Percentiles rank a stretch among this genome's conserved stretches.
Conservation (phyloP, 2,113 vertebrate species). For the Columba janthina region DNA sequence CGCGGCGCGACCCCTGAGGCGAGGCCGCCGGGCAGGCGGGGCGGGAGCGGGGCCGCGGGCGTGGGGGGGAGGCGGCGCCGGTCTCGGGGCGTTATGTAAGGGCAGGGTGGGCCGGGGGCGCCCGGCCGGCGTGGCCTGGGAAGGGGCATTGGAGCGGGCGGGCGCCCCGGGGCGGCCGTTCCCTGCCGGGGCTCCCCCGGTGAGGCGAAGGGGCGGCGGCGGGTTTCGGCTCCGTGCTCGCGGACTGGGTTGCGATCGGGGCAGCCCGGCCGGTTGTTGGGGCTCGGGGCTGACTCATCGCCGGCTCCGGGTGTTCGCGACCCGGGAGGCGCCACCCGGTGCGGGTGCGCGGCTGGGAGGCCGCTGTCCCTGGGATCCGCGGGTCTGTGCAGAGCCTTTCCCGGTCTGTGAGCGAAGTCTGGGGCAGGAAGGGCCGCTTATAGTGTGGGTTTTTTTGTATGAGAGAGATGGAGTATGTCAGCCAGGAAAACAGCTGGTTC, state of each 20-base stretch:
- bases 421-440: neutral
- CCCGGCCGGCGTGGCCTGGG: too few relatives aligned
- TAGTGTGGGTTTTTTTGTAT: neutral
- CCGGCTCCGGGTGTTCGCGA: too few relatives aligned
- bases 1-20: neutral
- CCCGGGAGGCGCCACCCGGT: neutral
- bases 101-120: too few relatives aligned
- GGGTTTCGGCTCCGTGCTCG: too few relatives aligned
- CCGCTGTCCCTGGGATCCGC: neutral
- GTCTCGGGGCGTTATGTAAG: too few relatives aligned
- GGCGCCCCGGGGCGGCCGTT: too few relatives aligned
- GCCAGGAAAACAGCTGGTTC: accelerated
- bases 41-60: neutral
- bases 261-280: neutral
- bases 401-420: neutral
- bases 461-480: neutral
- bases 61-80: too few relatives aligned
- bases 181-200: too few relatives aligned
- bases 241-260: neutral
- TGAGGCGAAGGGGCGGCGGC: too few relatives aligned
- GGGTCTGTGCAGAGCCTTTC: neutral
- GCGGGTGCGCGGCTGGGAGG: neutral
- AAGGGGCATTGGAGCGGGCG: too few relatives aligned
- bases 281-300: neutral
- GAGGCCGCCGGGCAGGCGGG: neutral